Evolutionary conservation across 2,113 vertebrate genomes (phyloP), one percentile per base, ranked within the genome.

Genomic region (Neolamprologus variostigma): DNA sequence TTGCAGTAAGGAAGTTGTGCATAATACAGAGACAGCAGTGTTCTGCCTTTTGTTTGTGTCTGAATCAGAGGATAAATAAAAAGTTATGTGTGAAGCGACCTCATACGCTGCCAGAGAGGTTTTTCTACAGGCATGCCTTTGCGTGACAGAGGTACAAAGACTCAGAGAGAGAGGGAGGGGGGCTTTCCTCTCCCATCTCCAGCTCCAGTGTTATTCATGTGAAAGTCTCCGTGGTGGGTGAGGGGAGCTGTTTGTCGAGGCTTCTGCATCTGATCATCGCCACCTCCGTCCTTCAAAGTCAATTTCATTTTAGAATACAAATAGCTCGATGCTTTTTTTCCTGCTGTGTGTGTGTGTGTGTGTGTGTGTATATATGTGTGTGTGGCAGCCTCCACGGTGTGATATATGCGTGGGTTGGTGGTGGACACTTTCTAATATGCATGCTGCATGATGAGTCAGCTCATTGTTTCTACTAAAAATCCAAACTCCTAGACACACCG

Each of bases 261-360:
- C 89, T 85, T 33, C 82, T 91, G 91, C 85, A 90, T 95, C 89
- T 94, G 93, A 93, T 95, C 93, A 94, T 57, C 6, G 73, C 86
- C 81, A 86, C 89, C 61, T 81, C 83, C 33, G 57, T 86, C 89
- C 82, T 89, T 94, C 92, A 94, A 94, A 94, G 93, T 95, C 93
- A 91, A 47, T 90, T 90, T 93, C 86, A 86, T 92, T 94, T 94
- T 95, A 87, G 87, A 89, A 92, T 90, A 89, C 87, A 93, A 92
- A 93, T 92, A 59, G 80, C 79, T 80, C 12, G 6, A 63, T 83
- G 71, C 63, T 91, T 73, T 89, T 78, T 71, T 89, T 78, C 89
- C 87, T 63, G 61, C 3, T 66, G 4, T 63, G 2, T 4, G 8
- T 33, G 16, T 31, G 55, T 57, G 54, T 28, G 55, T 28, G 66